phyloP scores from a whole-genome alignment of 2,888 invertebrate genomes.

The Pachliopta kotzebuea region DNA sequence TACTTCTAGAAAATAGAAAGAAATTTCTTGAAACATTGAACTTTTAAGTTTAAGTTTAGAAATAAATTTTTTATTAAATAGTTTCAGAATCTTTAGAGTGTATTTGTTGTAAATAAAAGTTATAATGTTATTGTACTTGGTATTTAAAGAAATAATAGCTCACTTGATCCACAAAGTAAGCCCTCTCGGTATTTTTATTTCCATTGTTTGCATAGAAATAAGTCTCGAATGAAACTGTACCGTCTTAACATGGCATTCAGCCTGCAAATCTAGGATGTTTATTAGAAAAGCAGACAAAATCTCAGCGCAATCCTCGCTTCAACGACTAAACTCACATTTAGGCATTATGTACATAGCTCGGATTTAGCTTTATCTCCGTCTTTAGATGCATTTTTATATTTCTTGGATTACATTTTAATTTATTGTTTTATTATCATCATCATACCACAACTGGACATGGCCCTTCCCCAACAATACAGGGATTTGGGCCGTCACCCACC shows the following conservation, averaged over 20 bases:
- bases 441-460: no score
- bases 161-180: neutral
- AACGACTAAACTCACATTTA: slow-evolving; percentile 59
- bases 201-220: slow-evolving; percentile 39
- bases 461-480: no score
- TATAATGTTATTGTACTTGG: neutral
- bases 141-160: slow-evolving; percentile 5
- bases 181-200: slow-evolving; percentile 30
- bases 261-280: slow-evolving; percentile 68
- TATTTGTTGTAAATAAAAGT: neutral
- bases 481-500: no score
- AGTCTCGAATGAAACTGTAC: slow-evolving; percentile 52
- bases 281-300: slow-evolving; percentile 65
- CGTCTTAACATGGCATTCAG: slow-evolving; percentile 54
- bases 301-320: slow-evolving; percentile 59
- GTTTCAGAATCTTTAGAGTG: no score
- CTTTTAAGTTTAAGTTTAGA: no score
- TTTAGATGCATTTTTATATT: slow-evolving; percentile 7
- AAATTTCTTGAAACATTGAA: no score
- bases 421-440: no score
- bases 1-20: no score
- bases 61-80: no score
- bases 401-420: slow-evolving; percentile 8
- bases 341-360: slow-evolving; percentile 45
- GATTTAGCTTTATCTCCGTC: slow-evolving; percentile 11